A percentile compares a stretch with the other conserved stretches of the same genome.
Conservation (phyloP, 2,888 invertebrate genomes). For the Ypsolopha scabrella region DNA sequence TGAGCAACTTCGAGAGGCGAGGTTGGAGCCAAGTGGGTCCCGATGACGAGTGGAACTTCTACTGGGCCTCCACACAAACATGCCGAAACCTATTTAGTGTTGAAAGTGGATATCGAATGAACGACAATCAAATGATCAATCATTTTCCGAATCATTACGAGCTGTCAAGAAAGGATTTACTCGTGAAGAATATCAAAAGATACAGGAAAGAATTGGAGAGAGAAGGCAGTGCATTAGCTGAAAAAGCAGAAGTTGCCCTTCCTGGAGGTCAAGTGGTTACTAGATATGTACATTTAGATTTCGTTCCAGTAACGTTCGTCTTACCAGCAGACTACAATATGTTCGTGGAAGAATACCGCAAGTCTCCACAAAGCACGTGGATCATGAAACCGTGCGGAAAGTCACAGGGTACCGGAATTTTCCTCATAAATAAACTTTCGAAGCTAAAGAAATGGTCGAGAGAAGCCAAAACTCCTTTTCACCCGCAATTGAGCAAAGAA, state of each 20-base stretch:
- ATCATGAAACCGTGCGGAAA: constrained; percentile 98
- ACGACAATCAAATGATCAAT: constrained; percentile 93
- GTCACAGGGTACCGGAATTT: constrained; percentile 95
- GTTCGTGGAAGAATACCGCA: constrained; percentile 96
- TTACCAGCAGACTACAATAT: constrained; percentile 96
- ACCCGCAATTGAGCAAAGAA: constrained; percentile 87
- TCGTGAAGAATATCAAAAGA: constrained; percentile 96
- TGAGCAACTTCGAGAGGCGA: constrained; percentile 91
- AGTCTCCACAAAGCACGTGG: constrained; percentile 95
- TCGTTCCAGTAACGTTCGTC: constrained; percentile 94
- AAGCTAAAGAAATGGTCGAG: constrained; percentile 93
- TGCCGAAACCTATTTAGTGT: constrained; percentile 92
- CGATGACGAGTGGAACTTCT: constrained; percentile 96
- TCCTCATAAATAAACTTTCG: constrained; percentile 94
- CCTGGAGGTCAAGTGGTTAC: constrained; percentile 74
- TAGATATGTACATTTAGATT: constrained; percentile 87
- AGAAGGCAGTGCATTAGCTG: constrained; percentile 88
- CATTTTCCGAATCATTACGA: constrained; percentile 98
- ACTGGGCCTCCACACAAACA: constrained; percentile 94
- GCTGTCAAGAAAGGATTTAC: constrained; percentile 92
- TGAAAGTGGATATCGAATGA: constrained; percentile 92
- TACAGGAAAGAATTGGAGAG: constrained; percentile 94
- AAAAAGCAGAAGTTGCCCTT: constrained; percentile 69
- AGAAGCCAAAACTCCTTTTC: constrained; percentile 87
- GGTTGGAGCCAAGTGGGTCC: constrained; percentile 89